phyloP scores from a whole-genome alignment of 2,888 invertebrate genomes.

The Drosophila mettleri region DNA sequence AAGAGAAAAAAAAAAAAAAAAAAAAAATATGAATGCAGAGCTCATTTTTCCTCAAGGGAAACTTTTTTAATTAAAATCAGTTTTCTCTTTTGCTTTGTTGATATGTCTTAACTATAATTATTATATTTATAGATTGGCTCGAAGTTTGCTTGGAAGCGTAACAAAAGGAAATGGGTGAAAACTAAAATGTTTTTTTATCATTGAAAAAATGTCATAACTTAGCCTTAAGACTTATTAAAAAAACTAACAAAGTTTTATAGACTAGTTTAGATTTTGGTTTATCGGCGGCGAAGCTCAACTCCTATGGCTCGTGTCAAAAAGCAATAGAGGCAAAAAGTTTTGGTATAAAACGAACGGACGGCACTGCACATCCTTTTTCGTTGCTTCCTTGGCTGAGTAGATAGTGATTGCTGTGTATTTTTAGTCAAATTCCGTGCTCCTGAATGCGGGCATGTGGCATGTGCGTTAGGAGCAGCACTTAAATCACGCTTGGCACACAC shows the following conservation, averaged over 20 bases:
- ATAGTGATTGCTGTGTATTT: constrained; percentile 17
- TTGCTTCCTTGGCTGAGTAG: background rate
- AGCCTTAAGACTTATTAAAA: background rate
- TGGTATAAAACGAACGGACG: constrained; percentile 27
- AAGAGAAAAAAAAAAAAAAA: no score
- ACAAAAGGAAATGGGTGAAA: background rate
- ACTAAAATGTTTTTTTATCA: background rate
- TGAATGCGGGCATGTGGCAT: constrained; percentile 19
- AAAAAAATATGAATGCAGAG: background rate
- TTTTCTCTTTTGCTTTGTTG: background rate
- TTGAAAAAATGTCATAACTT: constrained; percentile 3
- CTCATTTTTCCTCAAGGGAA: constrained; percentile 5
- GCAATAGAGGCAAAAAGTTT: constrained; percentile 27
- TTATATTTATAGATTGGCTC: background rate
- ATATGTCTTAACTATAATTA: constrained; percentile 4
- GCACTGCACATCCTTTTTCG: constrained; percentile 17
- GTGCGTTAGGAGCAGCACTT: constrained; percentile 39
- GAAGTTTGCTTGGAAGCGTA: background rate
- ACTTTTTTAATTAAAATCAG: constrained; percentile 37
- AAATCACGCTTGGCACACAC: constrained; percentile 48
- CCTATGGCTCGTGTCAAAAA: constrained; percentile 37
- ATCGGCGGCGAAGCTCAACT: constrained; percentile 7
- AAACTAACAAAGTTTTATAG: background rate
- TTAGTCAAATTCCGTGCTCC: constrained; percentile 10
- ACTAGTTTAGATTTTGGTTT: constrained; percentile 1